Base-by-base conservation (phyloP, 1,140 invertebrate species). In the Hyposmocoma kahamanoa region DNA sequence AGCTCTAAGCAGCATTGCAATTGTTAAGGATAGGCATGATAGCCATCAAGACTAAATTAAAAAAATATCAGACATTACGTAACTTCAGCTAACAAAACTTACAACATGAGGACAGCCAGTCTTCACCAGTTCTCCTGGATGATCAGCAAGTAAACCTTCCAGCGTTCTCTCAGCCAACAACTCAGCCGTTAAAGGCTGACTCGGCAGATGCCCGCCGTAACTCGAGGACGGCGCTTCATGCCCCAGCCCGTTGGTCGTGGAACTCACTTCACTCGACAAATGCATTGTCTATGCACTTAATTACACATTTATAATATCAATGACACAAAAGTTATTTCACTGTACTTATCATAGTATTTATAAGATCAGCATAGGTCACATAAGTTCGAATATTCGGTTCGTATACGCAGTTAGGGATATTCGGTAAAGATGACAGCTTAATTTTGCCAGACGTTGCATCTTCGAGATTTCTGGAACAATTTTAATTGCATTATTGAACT, bases 91-190 rank as follows among this genome's bases (percentile, higher is more conserved):
- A n/a, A n/a, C n/a, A n/a, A 11, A 47, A 77, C 86, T 80, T 62
- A 90, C 89, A 80, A 99, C 93, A 87, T 98, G 96, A 3, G 97
- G 97, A 70, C 92, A 94, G 32, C 97, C 97, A 36, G 97, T 98
- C 68, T 96, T 90, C 44, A 98, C 92, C 38, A 98, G 89, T 87
- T 98, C 96, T 8, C 96, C 96, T 6, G 93, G 95, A 87, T 97
- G 96, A 74, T 98, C 96, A 18, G 94, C 91, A 42, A 96, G 77
- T 5, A 95, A 81, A 6, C 92, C 92, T 64, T 95, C 94, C 54
- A 95, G 82, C 0, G 94, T 95, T 18, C 94, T 88, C 69, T 96
- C 94, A n/a, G 94, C 93, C 43, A 96, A 78, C 32, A 94, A 85
- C 67, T 95, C 94, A 11, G 94, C 93, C n/a, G 93, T 94, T 52